Conservation (phyloP, 2,113 vertebrate genomes). For the Nipponia nippon region DNA sequence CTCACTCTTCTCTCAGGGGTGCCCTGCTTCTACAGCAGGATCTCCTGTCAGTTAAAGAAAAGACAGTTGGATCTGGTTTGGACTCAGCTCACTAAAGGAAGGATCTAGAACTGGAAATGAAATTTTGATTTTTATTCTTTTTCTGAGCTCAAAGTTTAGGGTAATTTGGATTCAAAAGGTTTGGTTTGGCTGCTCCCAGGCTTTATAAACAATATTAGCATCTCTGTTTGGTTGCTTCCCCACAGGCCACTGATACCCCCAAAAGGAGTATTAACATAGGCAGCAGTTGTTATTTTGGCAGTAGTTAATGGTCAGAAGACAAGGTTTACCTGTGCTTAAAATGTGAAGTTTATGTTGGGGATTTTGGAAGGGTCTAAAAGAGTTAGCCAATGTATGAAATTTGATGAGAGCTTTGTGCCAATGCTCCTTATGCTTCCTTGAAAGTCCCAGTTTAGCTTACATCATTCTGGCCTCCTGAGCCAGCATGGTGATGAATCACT, state of each 20-base stretch:
- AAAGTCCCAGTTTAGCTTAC: constrained; percentile 1
- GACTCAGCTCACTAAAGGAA: neutral
- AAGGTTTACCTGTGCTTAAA: neutral
- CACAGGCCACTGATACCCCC: neutral
- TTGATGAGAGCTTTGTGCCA: neutral
- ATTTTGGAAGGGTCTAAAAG: neutral
- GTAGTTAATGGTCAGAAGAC: neutral
- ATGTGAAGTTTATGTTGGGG: neutral
- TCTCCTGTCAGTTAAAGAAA: neutral
- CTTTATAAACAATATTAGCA: neutral
- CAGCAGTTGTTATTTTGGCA: neutral
- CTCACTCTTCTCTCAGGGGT: neutral
- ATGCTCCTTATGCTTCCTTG: neutral
- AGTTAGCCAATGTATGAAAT: neutral
- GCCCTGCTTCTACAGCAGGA: neutral
- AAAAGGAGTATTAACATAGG: neutral
- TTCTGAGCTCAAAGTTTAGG: neutral
- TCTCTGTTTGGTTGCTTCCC: neutral
- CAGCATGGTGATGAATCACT: neutral
- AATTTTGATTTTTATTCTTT: neutral
- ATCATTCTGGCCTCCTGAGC: neutral
- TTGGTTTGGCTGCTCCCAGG: neutral
- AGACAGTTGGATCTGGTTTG: neutral
- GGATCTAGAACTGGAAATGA: neutral
- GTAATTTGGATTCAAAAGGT: neutral